Conservation (phyloP, 2,113 vertebrate genomes). For the Sceloporus tristichus region DNA sequence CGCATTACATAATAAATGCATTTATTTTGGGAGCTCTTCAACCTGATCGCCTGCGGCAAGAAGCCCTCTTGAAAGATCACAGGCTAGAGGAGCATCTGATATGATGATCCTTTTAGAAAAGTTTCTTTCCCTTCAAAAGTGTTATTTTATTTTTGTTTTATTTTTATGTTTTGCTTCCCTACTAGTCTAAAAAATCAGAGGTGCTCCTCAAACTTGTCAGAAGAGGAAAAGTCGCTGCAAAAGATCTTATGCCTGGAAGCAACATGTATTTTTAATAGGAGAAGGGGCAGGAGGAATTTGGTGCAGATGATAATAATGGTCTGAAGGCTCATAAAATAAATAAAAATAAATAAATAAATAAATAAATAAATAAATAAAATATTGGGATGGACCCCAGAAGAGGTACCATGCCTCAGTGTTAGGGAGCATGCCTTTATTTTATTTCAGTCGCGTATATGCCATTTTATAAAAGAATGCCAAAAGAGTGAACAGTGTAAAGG, state of each 20-base stretch:
- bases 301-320: too few relatives aligned
- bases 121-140: not conserved
- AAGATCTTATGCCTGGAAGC: not conserved
- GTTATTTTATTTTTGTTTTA: not conserved
- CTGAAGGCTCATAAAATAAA: not conserved
- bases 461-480: not conserved
- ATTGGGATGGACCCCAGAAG: not conserved
- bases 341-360: not conserved
- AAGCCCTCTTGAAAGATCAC: slow-evolving; percentile 6
- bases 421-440: not conserved
- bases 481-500: not conserved
- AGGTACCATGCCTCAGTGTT: not conserved
- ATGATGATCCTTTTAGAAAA: not conserved
- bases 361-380: not conserved
- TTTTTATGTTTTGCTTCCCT: not conserved
- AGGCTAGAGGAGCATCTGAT: not conserved
- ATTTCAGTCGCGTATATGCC: not conserved
- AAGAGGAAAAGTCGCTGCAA: not conserved
- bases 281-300: not conserved
- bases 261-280: not conserved
- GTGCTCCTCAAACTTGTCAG: not conserved
- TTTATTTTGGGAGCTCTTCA: slow-evolving; percentile 12
- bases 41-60: not conserved
- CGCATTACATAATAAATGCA: not conserved
- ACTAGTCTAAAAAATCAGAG: not conserved